These are phyloP conservation scores for Nephrotoma appendiculata DNA, from an alignment of 2,888 invertebrate species.

Conservation along the genomic window DNA sequence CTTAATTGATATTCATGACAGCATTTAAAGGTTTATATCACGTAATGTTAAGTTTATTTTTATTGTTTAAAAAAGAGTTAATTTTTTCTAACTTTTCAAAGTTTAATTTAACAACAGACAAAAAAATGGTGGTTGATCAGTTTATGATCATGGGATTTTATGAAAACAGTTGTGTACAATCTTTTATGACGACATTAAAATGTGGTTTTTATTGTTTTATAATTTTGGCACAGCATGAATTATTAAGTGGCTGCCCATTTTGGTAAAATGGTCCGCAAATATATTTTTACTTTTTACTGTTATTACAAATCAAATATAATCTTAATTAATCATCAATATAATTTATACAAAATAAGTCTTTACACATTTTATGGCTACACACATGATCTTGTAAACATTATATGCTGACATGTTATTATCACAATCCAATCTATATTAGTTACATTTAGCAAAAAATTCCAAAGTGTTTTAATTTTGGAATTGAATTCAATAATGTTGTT, in stretches of 20 bases:
- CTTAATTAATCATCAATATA: not conserved
- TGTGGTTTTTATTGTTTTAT: not conserved
- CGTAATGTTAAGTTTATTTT: not conserved
- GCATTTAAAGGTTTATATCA: constrained; percentile 3
- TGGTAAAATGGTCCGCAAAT: not conserved
- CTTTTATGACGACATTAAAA: not conserved
- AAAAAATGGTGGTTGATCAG: not conserved
- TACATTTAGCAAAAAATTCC: not conserved
- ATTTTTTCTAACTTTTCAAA: not conserved
- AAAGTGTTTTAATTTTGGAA: not conserved
- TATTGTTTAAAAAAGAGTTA: not conserved
- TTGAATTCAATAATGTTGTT: not conserved
- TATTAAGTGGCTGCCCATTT: not conserved
- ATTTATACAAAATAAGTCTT: not conserved
- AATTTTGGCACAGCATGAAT: not conserved
- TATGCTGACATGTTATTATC: not conserved
- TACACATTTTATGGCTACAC: not conserved
- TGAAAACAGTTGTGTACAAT: not conserved
- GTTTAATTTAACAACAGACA: not conserved
- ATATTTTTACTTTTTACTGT: not conserved
- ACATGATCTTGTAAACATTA: not conserved
- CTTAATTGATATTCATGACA: constrained; percentile 2
- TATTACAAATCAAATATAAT: not conserved
- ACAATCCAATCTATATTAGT: not conserved
- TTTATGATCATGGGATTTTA: not conserved